Evolutionary conservation across 2,888 invertebrate genomes (phyloP).

Genomic region (Schizaphis graminum): DNA sequence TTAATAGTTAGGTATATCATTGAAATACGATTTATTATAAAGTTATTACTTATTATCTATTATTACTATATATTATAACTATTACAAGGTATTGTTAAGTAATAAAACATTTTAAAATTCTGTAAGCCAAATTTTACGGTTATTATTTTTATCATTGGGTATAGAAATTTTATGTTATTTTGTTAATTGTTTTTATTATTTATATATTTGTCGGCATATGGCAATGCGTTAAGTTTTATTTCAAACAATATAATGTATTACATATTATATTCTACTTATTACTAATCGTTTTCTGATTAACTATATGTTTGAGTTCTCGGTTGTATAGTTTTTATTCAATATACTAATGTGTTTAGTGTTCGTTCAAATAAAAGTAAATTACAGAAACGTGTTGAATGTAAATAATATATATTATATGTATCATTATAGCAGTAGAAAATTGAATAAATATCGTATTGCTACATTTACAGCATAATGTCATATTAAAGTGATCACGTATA

Average conservation of each 20-base stretch:
- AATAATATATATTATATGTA: background rate
- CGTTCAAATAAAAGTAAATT: background rate
- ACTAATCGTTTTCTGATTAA: background rate
- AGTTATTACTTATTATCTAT: slow-evolving; percentile 31
- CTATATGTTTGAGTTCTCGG: background rate
- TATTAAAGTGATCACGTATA: background rate
- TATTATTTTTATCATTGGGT: slow-evolving; percentile 26
- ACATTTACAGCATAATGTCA: background rate
- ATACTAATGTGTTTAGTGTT: background rate
- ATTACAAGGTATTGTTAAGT: slow-evolving; percentile 47
- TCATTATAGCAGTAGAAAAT: background rate
- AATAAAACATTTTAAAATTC: slow-evolving; percentile 35
- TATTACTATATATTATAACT: slow-evolving; percentile 28
- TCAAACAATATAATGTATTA: background rate
- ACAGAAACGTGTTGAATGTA: background rate
- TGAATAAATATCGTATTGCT: background rate
- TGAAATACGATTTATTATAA: slow-evolving; percentile 44
- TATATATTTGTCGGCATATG: background rate
- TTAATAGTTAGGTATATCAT: slow-evolving; percentile 21
- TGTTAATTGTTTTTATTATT: slow-evolving; percentile 22
- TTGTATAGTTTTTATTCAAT: background rate
- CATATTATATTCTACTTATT: background rate
- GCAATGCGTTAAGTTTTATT: background rate
- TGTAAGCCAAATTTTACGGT: slow-evolving; percentile 23
- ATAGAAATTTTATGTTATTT: slow-evolving; percentile 23